A percentile compares a stretch with the other conserved stretches of the same genome.
Evolutionary conservation across 2,797 vertebrate species (phyloP).

Genomic region (Xenopus petersii): DNA sequence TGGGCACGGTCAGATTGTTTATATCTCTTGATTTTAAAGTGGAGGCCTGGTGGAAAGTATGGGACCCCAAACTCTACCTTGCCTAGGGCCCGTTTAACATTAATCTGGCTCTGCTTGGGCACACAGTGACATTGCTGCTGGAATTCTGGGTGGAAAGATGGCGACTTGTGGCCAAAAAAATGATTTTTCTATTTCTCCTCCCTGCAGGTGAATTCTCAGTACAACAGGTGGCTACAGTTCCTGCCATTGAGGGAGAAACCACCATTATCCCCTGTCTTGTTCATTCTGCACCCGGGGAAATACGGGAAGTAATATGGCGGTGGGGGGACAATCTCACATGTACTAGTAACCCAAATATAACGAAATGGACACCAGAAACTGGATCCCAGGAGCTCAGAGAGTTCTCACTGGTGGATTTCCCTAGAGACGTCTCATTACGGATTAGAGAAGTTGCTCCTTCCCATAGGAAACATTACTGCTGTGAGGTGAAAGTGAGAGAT

Average conservation of each 20-base stretch:
- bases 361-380: not conserved
- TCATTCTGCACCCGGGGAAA: not conserved
- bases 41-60: too few species aligned
- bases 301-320: not conserved
- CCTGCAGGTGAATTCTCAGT: not conserved
- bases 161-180: too few species aligned
- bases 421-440: not conserved
- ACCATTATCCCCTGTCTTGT: slow-evolving; percentile 3
- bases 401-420: not conserved
- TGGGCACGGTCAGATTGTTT: too few species aligned
- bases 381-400: not conserved
- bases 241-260: not conserved
- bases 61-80: too few species aligned
- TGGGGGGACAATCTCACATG: not conserved
- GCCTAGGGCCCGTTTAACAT: too few species aligned
- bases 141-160: too few species aligned
- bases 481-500: not conserved
- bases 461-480: not conserved
- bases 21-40: too few species aligned
- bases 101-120: too few species aligned
- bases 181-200: not conserved
- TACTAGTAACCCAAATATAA: not conserved
- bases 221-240: not conserved
- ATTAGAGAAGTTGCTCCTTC: not conserved
- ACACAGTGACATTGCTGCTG: too few species aligned